Base-by-base conservation (phyloP, 2,888 invertebrate species). In the Chrysolina americana region DNA sequence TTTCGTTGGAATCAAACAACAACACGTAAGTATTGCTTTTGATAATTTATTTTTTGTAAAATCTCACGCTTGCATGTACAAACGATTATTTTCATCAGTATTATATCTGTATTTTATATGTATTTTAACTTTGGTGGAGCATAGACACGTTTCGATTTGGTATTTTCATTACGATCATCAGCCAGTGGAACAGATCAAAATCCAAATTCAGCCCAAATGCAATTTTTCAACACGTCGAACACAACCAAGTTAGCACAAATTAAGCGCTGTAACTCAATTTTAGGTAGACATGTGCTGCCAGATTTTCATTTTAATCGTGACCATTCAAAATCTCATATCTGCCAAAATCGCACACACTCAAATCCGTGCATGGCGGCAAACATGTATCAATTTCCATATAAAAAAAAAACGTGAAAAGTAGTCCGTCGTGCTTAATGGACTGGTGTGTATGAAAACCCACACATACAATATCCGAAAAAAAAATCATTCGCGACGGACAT, bases 311-410 rank as follows among this genome's bases (percentile, higher is more conserved):
- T 70, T 28, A 72, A 70, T 65, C 41, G 64, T 17, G 41, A 48
- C 65, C 71, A 59, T 71, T 71, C 59, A 66, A 71, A 71, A 59
- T 15, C 66, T 56, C 71, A 65, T 71, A 71, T 71, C 65, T 47
- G 44, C 65, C 56, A 48, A 15, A 66, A 48, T 36, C 66, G 47
- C 65, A 53, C 19, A 21, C 53, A 53, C 53, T 53, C 56, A 65
- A 44, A 41, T 65, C 71, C 71, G 64, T 41, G 44, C 21, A 44
- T 41, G 28, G 11, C 56, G 53, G 53, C 21, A 64, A 53, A 65
- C 41, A 65, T 56, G 66, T 71, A 71, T 66, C 65, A 59, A 71
- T 71, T 71, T 71, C 71, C 71, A 71, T 71, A 71, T 59, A 65
- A 28, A 19, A 63, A 63, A 70, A 70, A 48, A 21, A 0, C 65